Base-by-base conservation (phyloP, 2,797 vertebrate genomes). In the Gouania willdenowi region DNA sequence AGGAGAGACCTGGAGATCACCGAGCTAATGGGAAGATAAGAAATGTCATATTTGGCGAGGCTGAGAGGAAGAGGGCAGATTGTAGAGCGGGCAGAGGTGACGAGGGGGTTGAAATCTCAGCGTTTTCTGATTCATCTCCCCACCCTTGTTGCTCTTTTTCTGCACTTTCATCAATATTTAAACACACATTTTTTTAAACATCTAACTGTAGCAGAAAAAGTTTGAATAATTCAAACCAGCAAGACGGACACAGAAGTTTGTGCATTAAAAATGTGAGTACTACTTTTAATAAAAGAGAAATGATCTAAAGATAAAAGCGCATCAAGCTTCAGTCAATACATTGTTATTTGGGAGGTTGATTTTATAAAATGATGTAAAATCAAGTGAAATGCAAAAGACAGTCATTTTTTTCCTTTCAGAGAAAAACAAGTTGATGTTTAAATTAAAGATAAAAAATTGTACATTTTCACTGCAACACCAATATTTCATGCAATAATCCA, bases 101-200 rank as follows among this genome's bases (percentile, higher is more conserved):
- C 61, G 73, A 53, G 48, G 39, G 44, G 39, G 19, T 41, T 13
- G 58, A 66, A 75, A 71, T 63, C 52, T 60, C 52, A 42, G 57
- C 75, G 77, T 71, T 77, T 74, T 81, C 60, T 76, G 74, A 82
- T 82, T 87, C 74, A 83, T 87, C 81, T 74, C 71, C 68, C 72
- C 66, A 56, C 58, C 75, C 61, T 39, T 37, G 79, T 83, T 66
- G 33, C 79, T 74, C 59, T 58, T 71, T 80, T 73, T 67, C 55
- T 87, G n/a, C 85, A 85, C 83, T 84, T 85, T 89, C 84, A 90
- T 91, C 78, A 90, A 91, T 90, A 87, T 90, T 90, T 90, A 77
- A 89, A 54, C 40, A 37, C 75, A 64, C 53, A 60, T 82, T 87
- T 89, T 87, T 88, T 88, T 81, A 89, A 88, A 85, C 83, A 86